Base-by-base conservation (phyloP, 2,797 vertebrate species). In the Gastrophryne carolinensis region DNA sequence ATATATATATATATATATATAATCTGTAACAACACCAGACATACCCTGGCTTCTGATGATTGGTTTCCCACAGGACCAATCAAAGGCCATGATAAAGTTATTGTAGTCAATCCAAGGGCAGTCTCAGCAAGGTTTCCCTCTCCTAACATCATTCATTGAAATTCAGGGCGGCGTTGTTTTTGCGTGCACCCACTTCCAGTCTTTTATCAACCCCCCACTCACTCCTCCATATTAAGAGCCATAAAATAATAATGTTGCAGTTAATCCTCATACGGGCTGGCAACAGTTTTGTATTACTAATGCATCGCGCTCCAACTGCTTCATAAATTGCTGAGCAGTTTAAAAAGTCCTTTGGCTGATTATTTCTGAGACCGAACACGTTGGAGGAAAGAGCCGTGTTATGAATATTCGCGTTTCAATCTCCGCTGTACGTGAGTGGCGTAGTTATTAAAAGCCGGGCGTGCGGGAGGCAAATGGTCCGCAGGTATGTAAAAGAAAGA, bases 261-360 rank as follows among this genome's bases (percentile, higher is more conserved):
- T 91, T 89, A 90, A 91, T 90, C 87, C 85, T 72, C 84, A 84
- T 89, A 88, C 87, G 88, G 87, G 82, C 86, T 86, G 85, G 86
- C 84, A 85, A 86, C 87, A 89, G 83, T 87, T 90, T 90, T 88
- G 80, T 87, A 87, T 89, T 87, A 89, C 88, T 87, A 87, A 88
- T 85, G 68, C 77, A 86, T 86, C 72, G 80, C 79, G 78, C 78
- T 86, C 81, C 80, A 81, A 85, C 84, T 81, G 83, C 80, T 81
- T 82, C 79, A 72, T 85, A 85, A 86, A 86, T 89, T 83, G 76
- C 58, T 44, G 50, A 1, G 73, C 0, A 63, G 81, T 60, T 60
- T 76, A 66, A 81, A n/a, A 79, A 75, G 81, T 41, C 78, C 80
- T 80, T 78, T 26, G 80, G 27, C 72, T 84, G 81, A 79, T 80